Evolutionary conservation across 2,113 vertebrate genomes (phyloP).

Genomic region (Serilophus lunatus): DNA sequence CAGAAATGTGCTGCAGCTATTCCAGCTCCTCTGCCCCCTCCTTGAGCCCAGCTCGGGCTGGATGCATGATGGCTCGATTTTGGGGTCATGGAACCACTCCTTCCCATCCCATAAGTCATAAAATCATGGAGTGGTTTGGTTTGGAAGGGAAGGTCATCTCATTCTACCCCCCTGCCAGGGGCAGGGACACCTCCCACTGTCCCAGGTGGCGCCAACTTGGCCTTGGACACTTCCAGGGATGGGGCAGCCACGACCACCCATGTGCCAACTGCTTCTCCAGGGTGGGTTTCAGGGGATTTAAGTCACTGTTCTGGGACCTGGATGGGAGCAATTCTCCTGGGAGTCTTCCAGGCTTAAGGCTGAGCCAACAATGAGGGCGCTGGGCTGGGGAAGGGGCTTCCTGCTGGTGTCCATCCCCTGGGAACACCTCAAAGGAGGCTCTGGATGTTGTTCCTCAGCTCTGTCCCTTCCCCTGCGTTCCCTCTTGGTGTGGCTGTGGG

Average conservation of each 20-base stretch:
- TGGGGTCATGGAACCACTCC: rapidly evolving
- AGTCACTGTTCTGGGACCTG: rapidly evolving
- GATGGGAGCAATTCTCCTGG: not conserved
- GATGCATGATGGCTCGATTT: rapidly evolving
- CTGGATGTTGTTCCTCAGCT: not conserved
- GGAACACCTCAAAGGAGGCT: not conserved
- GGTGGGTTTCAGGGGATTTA: not conserved
- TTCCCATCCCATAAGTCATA: rapidly evolving
- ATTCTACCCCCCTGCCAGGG: not conserved
- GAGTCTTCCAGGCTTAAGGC: too few species aligned
- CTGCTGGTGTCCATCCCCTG: rapidly evolving
- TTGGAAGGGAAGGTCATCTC: rapidly evolving
- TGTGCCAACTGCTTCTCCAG: not conserved
- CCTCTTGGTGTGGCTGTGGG: too few species aligned
- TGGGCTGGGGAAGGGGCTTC: not conserved
- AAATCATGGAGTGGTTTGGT: rapidly evolving
- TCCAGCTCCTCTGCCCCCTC: not conserved
- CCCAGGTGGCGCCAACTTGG: not conserved
- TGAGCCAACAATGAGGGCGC: rapidly evolving
- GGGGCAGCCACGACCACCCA: not conserved
- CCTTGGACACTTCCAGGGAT: not conserved
- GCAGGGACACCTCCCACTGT: not conserved
- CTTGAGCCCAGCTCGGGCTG: not conserved
- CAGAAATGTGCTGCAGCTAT: not conserved
- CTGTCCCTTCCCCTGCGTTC: rapidly evolving